Base-by-base conservation (phyloP, 2,888 invertebrate species). In the Carabus problematicus region DNA sequence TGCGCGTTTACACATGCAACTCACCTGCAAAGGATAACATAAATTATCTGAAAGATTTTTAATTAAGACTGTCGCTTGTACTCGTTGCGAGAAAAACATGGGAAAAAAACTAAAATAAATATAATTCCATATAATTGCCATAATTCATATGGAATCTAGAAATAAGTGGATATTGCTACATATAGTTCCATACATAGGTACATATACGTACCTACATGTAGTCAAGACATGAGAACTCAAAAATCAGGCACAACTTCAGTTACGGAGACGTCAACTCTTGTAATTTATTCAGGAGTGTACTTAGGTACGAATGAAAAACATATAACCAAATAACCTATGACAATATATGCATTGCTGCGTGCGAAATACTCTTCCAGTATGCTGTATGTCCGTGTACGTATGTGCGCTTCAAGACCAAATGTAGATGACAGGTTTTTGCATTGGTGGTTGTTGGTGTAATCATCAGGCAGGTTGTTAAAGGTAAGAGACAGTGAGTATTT, bases 21-120 rank as follows among this genome's bases (percentile, higher is more conserved):
- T 67, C 67, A 67, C 60, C 67, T 67, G 67, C 67, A 67, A 67
- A 67, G 67, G 67, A 67, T 67, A 67, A 60, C 67, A 67, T 67
- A 67, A 67, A 67, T 67, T 67, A 67, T 67, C 52, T 67, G 52
- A 67, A 67, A 67, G 49, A 67, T 67, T 67, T 67, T 59, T 67
- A 67, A 67, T 67, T 74, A 75, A 76, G 75, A 76, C 72, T 58
- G 61, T 58, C 64, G 41, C 49, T 59, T 56, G 61, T 29, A 41
- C 42, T 64, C n/a, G 55, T 18, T 69, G 29, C 54, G 47, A 63
- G 67, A 58, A 70, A 61, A 49, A 71, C 70, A 64, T 64, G 67
- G 68, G 69, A 71, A 49, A 16, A 52, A 72, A 64, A 72, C 49
- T 52, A 61, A 70, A 66, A 70, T 58, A 70, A 19, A 52, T 64